Evolutionary conservation across 2,113 vertebrate species (phyloP).

Genomic region (Mormyrus lacerda): DNA sequence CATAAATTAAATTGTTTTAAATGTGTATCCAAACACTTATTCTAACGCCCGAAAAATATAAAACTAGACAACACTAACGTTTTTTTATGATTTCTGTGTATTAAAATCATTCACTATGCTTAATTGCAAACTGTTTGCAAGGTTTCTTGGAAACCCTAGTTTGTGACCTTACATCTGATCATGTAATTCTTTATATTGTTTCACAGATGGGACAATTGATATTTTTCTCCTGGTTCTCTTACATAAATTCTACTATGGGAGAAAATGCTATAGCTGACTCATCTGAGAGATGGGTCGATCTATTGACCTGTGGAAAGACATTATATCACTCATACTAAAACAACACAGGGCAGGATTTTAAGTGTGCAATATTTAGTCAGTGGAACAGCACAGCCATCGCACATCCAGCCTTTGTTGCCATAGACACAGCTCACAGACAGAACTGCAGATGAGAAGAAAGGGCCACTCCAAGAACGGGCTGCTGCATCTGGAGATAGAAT

Average conservation of each 20-base stretch:
- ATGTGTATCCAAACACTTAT: not conserved
- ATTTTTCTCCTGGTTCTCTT: not conserved
- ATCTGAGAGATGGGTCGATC: not conserved
- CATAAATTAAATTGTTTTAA: not conserved
- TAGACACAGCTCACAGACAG: not conserved
- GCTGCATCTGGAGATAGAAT: not conserved
- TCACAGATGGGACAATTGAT: not conserved
- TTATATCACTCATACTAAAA: not conserved
- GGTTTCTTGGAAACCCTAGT: not conserved
- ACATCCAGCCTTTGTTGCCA: not conserved
- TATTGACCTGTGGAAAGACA: not conserved
- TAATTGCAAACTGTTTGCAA: not conserved
- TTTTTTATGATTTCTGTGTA: not conserved
- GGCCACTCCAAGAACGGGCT: not conserved
- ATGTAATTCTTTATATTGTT: not conserved
- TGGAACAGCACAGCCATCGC: not conserved
- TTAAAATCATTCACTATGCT: not conserved
- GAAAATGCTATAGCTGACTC: not conserved
- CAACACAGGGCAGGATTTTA: not conserved
- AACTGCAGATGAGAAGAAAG: not conserved
- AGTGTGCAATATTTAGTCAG: not conserved
- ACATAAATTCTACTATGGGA: not conserved
- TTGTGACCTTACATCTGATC: not conserved
- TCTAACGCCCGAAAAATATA: not conserved
- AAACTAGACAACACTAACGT: not conserved